Conservation (phyloP, 2,113 vertebrate genomes). For the Vulpes vulpes region DNA sequence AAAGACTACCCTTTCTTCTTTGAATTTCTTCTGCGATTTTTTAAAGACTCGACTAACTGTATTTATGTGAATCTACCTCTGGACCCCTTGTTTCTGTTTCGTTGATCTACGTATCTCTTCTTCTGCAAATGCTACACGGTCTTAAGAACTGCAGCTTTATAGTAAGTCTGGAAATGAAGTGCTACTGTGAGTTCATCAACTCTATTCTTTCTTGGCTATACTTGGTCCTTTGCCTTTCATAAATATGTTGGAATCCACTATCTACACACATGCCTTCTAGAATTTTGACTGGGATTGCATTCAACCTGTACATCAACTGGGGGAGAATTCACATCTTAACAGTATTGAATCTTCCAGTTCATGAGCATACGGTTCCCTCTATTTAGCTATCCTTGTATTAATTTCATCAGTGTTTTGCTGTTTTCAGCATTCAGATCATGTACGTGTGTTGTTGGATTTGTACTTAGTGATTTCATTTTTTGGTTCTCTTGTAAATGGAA, state of each 20-base stretch:
- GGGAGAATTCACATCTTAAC: not conserved
- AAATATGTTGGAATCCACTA: not conserved
- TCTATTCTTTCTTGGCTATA: not conserved
- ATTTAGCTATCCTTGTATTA: not conserved
- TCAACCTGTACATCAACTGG: not conserved
- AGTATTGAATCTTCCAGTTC: not conserved
- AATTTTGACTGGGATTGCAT: not conserved
- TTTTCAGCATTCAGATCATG: not conserved
- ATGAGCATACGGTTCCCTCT: not conserved
- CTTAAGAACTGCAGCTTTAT: not conserved
- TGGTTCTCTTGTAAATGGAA: not conserved
- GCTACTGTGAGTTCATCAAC: not conserved
- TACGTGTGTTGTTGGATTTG: not conserved
- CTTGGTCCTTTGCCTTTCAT: not conserved
- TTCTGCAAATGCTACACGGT: not conserved
- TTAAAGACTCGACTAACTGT: not conserved
- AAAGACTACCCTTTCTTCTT: not conserved
- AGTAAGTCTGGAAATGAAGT: not conserved
- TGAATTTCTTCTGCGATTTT: not conserved
- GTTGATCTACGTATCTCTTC: not conserved
- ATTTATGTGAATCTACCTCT: not conserved
- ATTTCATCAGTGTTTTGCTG: not conserved
- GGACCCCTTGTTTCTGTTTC: too few species aligned
- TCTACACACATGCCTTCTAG: not conserved
- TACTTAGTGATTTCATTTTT: not conserved